Evolutionary conservation across 1,140 invertebrate species (phyloP).

Genomic region (Aradophagus sp.): DNA sequence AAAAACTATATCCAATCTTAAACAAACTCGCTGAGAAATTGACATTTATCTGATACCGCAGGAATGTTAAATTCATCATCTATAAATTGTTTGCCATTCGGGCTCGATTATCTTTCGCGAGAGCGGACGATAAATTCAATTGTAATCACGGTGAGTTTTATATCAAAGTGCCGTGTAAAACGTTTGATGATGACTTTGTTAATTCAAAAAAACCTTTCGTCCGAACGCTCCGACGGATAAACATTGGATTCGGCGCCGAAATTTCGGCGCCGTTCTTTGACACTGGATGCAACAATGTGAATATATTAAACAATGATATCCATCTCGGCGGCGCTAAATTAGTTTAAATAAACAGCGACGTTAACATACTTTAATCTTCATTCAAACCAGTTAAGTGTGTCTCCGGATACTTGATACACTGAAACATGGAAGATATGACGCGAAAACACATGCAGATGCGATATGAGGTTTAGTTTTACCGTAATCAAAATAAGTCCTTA

Average conservation of each 20-base stretch:
- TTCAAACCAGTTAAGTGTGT: constrained; percentile 56
- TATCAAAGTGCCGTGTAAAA: background rate
- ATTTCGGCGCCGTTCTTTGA: constrained; percentile 8
- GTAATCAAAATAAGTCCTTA: constrained; percentile 53
- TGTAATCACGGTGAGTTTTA: too few relatives aligned
- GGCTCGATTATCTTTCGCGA: constrained; percentile 13
- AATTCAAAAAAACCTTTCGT: background rate
- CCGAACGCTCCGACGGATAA: too few relatives aligned
- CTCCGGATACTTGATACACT: constrained; percentile 53
- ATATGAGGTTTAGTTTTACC: constrained; percentile 52
- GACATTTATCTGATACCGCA: constrained; percentile 26
- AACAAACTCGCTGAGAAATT: constrained; percentile 34
- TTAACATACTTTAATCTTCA: constrained; percentile 55
- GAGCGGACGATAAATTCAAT: background rate
- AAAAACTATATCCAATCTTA: constrained; percentile 28
- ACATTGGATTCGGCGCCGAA: constrained; percentile 1
- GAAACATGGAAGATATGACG: constrained; percentile 45
- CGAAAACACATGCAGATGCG: constrained; percentile 49
- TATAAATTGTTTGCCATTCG: constrained; percentile 22
- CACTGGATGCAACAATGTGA: constrained; percentile 28
- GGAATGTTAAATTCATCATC: constrained; percentile 26
- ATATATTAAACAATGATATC: constrained; percentile 39
- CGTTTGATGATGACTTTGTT: too few relatives aligned
- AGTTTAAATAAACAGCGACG: constrained; percentile 50
- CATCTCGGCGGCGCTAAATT: constrained; percentile 43